These are phyloP conservation scores for Melanchra persicariae DNA, from an alignment of 2,888 invertebrate genomes.

Conservation along the genomic window DNA sequence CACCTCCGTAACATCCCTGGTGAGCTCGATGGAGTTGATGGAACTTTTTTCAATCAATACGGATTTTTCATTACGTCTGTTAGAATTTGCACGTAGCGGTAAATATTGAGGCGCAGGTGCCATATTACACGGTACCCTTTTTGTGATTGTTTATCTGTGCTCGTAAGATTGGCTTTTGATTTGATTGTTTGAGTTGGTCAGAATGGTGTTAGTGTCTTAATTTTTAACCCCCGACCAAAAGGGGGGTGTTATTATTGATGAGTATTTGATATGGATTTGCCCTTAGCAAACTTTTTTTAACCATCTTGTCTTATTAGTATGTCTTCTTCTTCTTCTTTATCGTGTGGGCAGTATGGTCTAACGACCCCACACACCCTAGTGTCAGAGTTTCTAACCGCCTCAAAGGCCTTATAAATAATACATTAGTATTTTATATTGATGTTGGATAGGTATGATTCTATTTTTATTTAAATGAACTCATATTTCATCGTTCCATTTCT, in stretches of 20 bases:
- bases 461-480: too few species aligned
- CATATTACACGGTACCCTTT: constrained; percentile 21
- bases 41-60: constrained; percentile 60
- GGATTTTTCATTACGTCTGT: constrained; percentile 53
- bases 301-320: not conserved
- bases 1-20: too few species aligned
- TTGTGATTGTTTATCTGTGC: not conserved
- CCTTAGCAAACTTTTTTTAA: not conserved
- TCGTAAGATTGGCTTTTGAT: constrained; percentile 2
- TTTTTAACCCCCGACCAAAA: not conserved
- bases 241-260: not conserved
- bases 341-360: too few species aligned
- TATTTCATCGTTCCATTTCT: too few species aligned
- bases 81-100: constrained; percentile 32
- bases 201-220: not conserved
- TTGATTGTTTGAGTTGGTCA: not conserved
- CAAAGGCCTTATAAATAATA: too few species aligned
- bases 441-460: not conserved
- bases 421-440: not conserved
- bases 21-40: constrained; percentile 13
- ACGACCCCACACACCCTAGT: too few species aligned
- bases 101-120: constrained; percentile 35
- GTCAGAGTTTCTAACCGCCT: too few species aligned
- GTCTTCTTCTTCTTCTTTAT: too few species aligned
- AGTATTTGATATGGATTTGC: not conserved